Percentiles rank a stretch among this genome's conserved stretches.
phyloP scores from a whole-genome alignment of 2,797 vertebrate genomes.

The Molothrus aeneus region DNA sequence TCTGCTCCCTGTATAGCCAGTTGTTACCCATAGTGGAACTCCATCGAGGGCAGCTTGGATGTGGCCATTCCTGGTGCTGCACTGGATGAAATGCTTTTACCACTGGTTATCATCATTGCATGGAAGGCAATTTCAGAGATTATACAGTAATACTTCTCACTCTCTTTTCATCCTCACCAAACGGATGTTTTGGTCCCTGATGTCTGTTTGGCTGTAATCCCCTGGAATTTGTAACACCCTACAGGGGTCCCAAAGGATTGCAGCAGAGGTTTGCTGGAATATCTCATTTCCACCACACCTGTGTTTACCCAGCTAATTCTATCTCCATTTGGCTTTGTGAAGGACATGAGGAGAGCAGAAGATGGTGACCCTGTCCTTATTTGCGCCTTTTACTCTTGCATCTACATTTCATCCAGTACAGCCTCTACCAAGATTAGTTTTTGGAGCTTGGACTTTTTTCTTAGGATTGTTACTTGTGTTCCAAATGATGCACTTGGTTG shows the following conservation, averaged over 20 bases:
- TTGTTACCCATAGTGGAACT: not conserved
- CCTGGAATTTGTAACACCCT: not conserved
- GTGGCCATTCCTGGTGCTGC: rapidly evolving
- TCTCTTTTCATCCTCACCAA: not conserved
- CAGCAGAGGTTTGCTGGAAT: not conserved
- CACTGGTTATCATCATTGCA: not conserved
- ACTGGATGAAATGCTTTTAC: not conserved
- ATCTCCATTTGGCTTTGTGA: not conserved
- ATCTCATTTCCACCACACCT: not conserved
- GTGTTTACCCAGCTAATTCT: not conserved
- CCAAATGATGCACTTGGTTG: not conserved
- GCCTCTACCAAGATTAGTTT: not conserved
- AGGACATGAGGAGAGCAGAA: not conserved
- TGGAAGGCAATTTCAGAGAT: rapidly evolving
- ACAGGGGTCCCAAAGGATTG: not conserved
- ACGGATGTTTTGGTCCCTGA: not conserved
- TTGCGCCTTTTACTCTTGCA: not conserved
- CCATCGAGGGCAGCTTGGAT: not conserved
- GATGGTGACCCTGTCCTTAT: not conserved
- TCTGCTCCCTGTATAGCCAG: not conserved
- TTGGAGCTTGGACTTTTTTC: not conserved
- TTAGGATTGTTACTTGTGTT: not conserved
- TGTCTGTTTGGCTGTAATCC: not conserved
- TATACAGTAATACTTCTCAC: not conserved
- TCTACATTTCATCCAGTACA: no score